A percentile compares a stretch with the other conserved stretches of the same genome.
Conservation (phyloP, 1,140 invertebrate genomes). For the Caenorhabditis elegans region DNA sequence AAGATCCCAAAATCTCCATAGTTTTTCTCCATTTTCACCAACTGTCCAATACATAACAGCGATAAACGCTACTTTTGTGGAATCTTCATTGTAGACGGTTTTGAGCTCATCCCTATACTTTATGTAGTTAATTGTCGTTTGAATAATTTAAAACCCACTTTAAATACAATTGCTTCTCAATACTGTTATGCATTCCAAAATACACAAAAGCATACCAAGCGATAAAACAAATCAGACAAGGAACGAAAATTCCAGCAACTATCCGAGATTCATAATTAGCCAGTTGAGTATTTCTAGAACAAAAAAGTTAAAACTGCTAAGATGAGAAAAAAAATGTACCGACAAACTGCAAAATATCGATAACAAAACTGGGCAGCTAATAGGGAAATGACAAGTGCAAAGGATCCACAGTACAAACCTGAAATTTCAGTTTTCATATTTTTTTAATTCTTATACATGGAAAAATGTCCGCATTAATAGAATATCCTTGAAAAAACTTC, state of each 20-base stretch:
- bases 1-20: not conserved
- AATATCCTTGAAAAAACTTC: too few species aligned
- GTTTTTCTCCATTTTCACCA: too few species aligned
- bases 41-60: too few species aligned
- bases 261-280: not conserved
- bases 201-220: not conserved
- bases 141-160: too few species aligned
- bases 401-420: slow-evolving; percentile 11
- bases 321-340: not conserved
- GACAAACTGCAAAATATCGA: not conserved
- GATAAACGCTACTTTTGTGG: too few species aligned
- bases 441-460: not conserved
- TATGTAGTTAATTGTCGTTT: too few species aligned
- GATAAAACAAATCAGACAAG: not conserved
- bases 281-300: not conserved
- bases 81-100: too few species aligned
- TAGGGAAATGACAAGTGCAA: not conserved
- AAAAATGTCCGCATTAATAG: too few species aligned
- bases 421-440: not conserved
- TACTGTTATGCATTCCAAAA: not conserved
- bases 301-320: not conserved
- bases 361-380: not conserved
- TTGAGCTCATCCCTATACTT: too few species aligned
- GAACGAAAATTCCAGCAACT: not conserved
- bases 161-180: not conserved